These are phyloP conservation scores for Chelonoidis abingdonii DNA, from an alignment of 2,113 vertebrate genomes.

Conservation along the genomic window DNA sequence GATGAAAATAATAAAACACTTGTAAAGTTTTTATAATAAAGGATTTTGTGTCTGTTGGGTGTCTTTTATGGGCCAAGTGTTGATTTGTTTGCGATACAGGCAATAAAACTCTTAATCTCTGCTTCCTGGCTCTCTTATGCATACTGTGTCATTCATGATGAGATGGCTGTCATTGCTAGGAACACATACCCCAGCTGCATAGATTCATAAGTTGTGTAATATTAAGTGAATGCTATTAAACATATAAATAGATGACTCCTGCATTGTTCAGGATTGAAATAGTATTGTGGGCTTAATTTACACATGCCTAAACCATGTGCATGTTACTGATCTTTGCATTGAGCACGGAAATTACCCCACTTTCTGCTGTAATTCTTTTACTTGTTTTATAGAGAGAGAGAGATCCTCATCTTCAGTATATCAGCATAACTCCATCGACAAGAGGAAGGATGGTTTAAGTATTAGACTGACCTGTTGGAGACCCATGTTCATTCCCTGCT, in stretches of 20 bases:
- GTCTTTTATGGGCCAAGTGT: neutral
- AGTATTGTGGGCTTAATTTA: neutral
- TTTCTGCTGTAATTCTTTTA: neutral
- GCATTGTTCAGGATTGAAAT: neutral
- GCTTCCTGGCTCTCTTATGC: neutral
- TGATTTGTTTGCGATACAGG: neutral
- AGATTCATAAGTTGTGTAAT: conserved; percentile 8
- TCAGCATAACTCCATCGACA: neutral
- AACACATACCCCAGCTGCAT: neutral
- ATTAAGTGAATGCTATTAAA: neutral
- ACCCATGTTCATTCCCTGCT: neutral
- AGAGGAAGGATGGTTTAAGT: neutral
- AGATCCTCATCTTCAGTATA: neutral
- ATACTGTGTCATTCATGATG: neutral
- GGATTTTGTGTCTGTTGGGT: neutral
- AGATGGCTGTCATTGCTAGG: neutral
- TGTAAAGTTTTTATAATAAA: neutral
- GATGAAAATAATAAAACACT: neutral
- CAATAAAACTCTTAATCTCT: neutral
- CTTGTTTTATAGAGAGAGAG: neutral
- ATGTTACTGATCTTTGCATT: neutral
- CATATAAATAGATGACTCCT: neutral
- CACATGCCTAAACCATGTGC: neutral
- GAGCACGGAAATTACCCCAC: neutral
- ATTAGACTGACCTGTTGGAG: neutral